Evolutionary conservation across 2,113 vertebrate genomes (phyloP), one percentile per base, ranked within the genome.

Genomic region (Pedetes capensis): DNA sequence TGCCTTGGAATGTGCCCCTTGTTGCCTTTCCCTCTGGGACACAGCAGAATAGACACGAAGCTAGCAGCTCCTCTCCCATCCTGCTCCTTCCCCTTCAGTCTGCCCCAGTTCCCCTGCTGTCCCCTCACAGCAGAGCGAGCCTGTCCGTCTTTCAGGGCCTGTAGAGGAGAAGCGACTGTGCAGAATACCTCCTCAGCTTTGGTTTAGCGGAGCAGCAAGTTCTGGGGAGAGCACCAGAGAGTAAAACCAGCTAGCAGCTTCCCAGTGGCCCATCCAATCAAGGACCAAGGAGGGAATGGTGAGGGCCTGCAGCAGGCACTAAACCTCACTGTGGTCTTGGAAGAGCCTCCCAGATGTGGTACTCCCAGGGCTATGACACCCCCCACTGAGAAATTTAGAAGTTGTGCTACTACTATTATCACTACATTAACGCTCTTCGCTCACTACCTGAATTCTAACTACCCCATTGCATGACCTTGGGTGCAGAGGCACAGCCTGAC

Each of bases 141-240:
- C 29, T 42, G 63, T 89, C 79, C 32, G 23, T 10, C 23, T 14
- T 55, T 61, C 72, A 78, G 27, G 39, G 34, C 37, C n/a, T 22
- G 5, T 3, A 25, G 47, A 69, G n/a, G 47, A 68, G 32, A 68
- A 84, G 23, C 53, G 32, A 8, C 68, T 7, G 17, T 61, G 74
- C 80, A 86, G 86, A 78, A 49, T 17, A 1, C 68, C 37, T 7
- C n/a, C 22, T 83, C 84, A 95, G 80, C 91, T 96, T 97, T 95
- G 63, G 88, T 91, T 95, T 94, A 74, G 86, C 87, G 37, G 44
- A 93, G 96, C 85, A 93, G 92, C 87, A 79, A 79, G 81, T 80
- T 86, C 94, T 87, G 75, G 87, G 64, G 89, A 59, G 87, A 97
- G 91, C 93, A 95, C 96, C 97, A 78, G 93, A 79, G 55, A 79